Conservation (phyloP, 1,140 invertebrate species). For the Drosophila murphyi region DNA sequence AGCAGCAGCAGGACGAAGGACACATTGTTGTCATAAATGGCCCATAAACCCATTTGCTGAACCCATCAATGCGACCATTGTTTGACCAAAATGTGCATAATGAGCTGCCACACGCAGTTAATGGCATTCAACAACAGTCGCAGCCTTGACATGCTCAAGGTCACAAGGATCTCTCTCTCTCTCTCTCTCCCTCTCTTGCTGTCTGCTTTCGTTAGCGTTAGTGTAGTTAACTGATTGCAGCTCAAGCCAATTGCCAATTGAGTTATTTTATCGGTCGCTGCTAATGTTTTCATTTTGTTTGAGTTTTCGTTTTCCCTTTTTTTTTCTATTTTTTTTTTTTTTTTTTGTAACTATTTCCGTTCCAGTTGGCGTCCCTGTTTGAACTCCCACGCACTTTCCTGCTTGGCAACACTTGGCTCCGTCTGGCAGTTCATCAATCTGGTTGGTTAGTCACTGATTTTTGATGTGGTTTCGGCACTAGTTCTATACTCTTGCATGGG, state of each 20-base stretch:
- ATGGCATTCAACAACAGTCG: slow-evolving; percentile 37
- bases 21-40: slow-evolving; percentile 41
- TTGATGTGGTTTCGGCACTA: slow-evolving; percentile 48
- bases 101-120: slow-evolving; percentile 84
- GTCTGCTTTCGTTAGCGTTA: too few species aligned
- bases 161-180: slow-evolving; percentile 20
- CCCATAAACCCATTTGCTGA: slow-evolving; percentile 52
- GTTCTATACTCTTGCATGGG: slow-evolving; percentile 3
- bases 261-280: slow-evolving; percentile 43
- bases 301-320: not conserved
- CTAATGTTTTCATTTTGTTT: slow-evolving; percentile 64
- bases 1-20: slow-evolving; percentile 38
- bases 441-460: slow-evolving; percentile 22
- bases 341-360: slow-evolving; percentile 61
- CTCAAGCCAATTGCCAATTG: slow-evolving; percentile 52
- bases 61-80: slow-evolving; percentile 66
- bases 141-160: slow-evolving; percentile 69
- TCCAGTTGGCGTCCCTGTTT: slow-evolving; percentile 29
- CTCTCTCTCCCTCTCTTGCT: not conserved
- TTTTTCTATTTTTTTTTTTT: slow-evolving; percentile 60
- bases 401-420: not conserved
- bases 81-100: slow-evolving; percentile 74
- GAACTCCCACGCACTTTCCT: slow-evolving; percentile 6
- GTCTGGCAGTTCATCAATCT: slow-evolving; percentile 32
- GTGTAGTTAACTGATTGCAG: slow-evolving; percentile 58